These are phyloP conservation scores for Gorsachius magnificus DNA, from an alignment of 2,797 vertebrate species.

Conservation along the genomic window DNA sequence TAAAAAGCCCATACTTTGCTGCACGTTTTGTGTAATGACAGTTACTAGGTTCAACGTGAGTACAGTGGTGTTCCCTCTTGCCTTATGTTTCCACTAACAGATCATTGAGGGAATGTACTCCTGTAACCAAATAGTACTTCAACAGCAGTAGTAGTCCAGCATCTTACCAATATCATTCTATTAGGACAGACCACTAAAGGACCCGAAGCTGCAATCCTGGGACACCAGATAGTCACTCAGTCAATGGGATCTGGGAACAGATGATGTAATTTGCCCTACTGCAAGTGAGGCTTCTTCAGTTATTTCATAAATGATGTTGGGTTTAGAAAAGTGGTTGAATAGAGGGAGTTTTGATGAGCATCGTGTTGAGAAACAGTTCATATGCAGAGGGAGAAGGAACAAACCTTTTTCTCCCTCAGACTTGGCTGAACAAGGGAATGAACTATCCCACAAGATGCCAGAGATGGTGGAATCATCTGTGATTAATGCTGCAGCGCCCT, in stretches of 20 bases:
- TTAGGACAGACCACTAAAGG: not conserved
- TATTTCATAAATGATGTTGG: not conserved
- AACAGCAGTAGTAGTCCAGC: not conserved
- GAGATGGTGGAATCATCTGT: not conserved
- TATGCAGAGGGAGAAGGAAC: not conserved
- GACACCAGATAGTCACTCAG: not conserved
- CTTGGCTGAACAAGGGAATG: not conserved
- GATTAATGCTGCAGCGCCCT: not conserved
- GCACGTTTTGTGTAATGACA: not conserved
- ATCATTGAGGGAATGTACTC: not conserved
- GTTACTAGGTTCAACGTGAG: not conserved
- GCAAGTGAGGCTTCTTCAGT: not conserved
- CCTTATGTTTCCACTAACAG: not conserved
- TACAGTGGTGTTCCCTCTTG: rapidly evolving
- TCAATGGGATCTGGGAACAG: not conserved
- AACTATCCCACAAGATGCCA: not conserved
- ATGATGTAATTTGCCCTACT: not conserved
- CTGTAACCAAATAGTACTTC: not conserved
- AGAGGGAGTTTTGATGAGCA: not conserved
- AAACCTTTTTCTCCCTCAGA: not conserved
- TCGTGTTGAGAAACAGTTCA: not conserved
- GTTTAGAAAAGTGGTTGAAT: not conserved
- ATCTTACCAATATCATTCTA: rapidly evolving
- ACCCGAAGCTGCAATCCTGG: not conserved
- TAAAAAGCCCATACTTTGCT: not conserved